Percentiles rank a stretch among this genome's conserved stretches.
Conservation (phyloP, 2,797 vertebrate genomes). For the Spondyliosoma cantharus region DNA sequence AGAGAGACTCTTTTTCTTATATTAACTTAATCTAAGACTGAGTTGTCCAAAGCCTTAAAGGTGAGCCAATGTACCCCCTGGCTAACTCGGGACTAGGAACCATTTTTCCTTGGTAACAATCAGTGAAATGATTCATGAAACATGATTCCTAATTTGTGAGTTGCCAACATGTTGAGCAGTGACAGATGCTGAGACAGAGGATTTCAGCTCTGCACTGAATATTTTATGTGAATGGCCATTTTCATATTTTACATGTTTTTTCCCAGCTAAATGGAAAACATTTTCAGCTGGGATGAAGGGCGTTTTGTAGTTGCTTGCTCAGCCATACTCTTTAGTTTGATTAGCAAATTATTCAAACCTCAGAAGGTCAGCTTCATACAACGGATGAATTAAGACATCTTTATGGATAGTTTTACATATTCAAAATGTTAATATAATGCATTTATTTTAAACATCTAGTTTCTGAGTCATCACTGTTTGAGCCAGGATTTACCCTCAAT, state of each 20-base stretch:
- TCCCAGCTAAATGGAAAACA: neutral
- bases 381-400: too few species aligned
- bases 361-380: too few species aligned
- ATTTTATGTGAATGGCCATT: too few species aligned
- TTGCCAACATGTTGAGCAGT: neutral
- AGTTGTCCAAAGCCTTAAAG: neutral
- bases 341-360: neutral
- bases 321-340: neutral
- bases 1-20: neutral
- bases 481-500: neutral
- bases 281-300: neutral
- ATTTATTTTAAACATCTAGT: neutral
- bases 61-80: neutral
- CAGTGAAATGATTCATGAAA: too few species aligned
- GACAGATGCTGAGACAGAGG: too few species aligned
- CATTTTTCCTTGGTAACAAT: neutral
- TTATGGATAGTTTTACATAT: too few species aligned
- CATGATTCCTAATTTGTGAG: neutral
- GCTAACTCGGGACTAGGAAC: neutral
- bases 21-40: neutral
- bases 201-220: neutral
- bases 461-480: slow-evolving; percentile 5
- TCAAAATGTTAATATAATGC: neutral
- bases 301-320: neutral
- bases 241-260: neutral